Conservation (phyloP, 2,797 vertebrate species). For the Rallus crepitans region DNA sequence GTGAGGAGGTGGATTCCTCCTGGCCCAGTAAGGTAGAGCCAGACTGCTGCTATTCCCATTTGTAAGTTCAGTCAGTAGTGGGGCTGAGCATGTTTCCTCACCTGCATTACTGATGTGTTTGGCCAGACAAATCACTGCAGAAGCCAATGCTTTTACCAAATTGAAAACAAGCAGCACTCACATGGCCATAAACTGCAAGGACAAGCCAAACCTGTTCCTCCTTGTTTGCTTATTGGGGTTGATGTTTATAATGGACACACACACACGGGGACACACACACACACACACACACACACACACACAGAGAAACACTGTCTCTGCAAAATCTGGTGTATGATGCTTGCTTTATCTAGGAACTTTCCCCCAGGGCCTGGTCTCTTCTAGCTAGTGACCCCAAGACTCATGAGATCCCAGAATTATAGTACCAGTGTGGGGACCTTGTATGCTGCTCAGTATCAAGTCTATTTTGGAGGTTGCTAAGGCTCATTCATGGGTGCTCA, state of each 20-base stretch:
- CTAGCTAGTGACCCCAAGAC: background rate
- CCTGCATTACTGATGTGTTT: background rate
- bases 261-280: too few relatives aligned
- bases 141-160: background rate
- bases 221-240: background rate
- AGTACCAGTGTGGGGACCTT: too few relatives aligned
- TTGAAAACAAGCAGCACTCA: background rate
- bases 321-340: background rate
- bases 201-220: background rate
- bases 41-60: background rate
- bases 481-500: accelerated
- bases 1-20: background rate
- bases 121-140: background rate
- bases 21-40: background rate
- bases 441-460: background rate
- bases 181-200: background rate
- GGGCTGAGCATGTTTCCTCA: background rate
- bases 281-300: too few relatives aligned
- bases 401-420: background rate
- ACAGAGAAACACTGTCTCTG: background rate
- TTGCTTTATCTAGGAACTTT: background rate
- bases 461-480: background rate
- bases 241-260: background rate
- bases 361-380: background rate
- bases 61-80: background rate